A percentile compares a stretch with the other conserved stretches of the same genome.
These are phyloP conservation scores for Gryllus bimaculatus DNA, from an alignment of 1,140 invertebrate species.

Conservation along the genomic window DNA sequence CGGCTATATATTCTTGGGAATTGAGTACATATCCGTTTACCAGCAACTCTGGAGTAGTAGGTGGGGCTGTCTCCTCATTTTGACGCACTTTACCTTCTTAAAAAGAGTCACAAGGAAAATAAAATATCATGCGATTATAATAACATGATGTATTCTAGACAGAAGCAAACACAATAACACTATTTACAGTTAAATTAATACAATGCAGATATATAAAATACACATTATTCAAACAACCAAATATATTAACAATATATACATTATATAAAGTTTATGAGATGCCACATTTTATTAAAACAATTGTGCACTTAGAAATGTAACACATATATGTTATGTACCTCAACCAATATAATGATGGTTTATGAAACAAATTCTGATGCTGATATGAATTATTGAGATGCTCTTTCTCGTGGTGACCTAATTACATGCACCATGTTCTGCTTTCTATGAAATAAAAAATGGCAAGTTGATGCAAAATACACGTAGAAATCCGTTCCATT, in stretches of 20 bases:
- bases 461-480: not conserved
- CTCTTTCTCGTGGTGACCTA: not conserved
- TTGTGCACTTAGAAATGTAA: not conserved
- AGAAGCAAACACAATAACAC: not conserved
- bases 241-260: not conserved
- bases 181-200: not conserved
- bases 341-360: not conserved
- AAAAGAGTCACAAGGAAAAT: no score
- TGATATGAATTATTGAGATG: not conserved
- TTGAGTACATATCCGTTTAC: no score
- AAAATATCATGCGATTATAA: no score
- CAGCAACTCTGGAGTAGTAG: no score
- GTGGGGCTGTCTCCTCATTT: no score
- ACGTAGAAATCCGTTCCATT: not conserved
- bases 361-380: not conserved
- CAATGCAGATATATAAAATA: not conserved
- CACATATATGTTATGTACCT: not conserved
- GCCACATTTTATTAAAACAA: not conserved
- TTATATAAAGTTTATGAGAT: not conserved
- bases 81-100: no score
- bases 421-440: not conserved
- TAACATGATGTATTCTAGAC: not conserved
- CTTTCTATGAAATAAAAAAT: not conserved
- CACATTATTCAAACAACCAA: not conserved
- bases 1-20: no score